phyloP scores from a whole-genome alignment of 1,140 invertebrate species.

The Chrysoperla carnea region DNA sequence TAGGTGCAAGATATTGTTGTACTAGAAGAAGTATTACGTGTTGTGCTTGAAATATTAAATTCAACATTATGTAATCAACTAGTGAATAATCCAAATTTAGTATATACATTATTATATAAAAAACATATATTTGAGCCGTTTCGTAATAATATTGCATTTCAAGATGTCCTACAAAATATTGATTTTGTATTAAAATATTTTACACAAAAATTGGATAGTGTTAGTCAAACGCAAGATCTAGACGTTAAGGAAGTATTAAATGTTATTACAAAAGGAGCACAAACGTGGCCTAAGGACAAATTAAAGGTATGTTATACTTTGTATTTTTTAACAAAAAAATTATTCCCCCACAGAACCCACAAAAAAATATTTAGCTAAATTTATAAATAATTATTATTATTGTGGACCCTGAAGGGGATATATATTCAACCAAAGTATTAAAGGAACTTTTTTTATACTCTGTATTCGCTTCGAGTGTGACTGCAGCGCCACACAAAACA shows the following conservation, averaged over 20 bases:
- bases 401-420: too few species aligned
- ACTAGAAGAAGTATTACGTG: conserved; percentile 91
- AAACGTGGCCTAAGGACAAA: conserved; percentile 80
- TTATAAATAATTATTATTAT: too few species aligned
- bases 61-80: conserved; percentile 79
- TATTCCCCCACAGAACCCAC: too few species aligned
- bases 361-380: too few species aligned
- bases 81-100: conserved; percentile 79
- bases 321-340: too few species aligned
- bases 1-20: conserved; percentile 78
- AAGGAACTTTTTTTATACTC: too few species aligned
- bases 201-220: conserved; percentile 15
- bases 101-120: conserved; percentile 93
- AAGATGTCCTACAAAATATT: conserved; percentile 93
- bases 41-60: conserved; percentile 93
- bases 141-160: conserved; percentile 72
- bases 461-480: too few species aligned
- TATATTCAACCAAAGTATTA: too few species aligned
- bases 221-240: conserved; percentile 30
- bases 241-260: conserved; percentile 73
- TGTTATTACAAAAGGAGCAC: conserved; percentile 71
- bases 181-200: conserved; percentile 55
- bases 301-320: conserved; percentile 49
- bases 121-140: conserved; percentile 78
- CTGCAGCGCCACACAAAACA: too few species aligned